These are phyloP conservation scores for Alethe castanea DNA, from an alignment of 2,113 vertebrate species.

Conservation along the genomic window DNA sequence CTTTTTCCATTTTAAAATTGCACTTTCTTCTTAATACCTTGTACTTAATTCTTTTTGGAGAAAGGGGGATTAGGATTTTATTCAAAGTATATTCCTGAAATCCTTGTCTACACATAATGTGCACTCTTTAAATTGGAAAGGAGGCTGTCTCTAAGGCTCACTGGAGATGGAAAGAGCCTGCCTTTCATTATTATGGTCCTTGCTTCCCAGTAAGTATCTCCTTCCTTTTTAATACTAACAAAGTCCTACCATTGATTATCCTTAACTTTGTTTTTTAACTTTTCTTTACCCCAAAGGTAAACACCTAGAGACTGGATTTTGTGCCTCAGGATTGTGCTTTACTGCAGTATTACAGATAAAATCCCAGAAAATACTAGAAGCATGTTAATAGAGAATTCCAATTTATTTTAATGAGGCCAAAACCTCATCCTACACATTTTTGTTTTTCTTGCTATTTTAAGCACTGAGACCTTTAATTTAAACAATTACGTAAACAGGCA, in stretches of 20 bases:
- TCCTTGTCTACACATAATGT: not conserved
- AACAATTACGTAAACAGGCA: not conserved
- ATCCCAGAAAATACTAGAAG: not conserved
- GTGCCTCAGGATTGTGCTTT: not conserved
- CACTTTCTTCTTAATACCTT: not conserved
- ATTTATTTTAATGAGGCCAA: not conserved
- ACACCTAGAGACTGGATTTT: not conserved
- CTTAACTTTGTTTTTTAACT: not conserved
- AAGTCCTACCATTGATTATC: not conserved
- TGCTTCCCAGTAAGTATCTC: not conserved
- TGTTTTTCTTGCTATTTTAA: not conserved
- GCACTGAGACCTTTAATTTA: not conserved
- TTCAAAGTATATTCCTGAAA: not conserved
- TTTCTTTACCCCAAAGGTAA: not conserved
- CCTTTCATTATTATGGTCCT: not conserved
- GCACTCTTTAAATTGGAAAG: not conserved
- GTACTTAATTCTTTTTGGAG: not conserved
- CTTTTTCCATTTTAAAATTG: not conserved
- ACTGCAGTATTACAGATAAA: not conserved
- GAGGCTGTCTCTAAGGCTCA: not conserved
- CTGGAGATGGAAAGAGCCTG: not conserved
- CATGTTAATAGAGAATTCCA: not conserved
- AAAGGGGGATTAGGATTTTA: not conserved
- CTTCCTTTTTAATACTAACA: not conserved
- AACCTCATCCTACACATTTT: not conserved